Evolutionary conservation across 2,888 invertebrate genomes (phyloP), one percentile per base, ranked within the genome.

Genomic region (Herminia tarsipennalis): DNA sequence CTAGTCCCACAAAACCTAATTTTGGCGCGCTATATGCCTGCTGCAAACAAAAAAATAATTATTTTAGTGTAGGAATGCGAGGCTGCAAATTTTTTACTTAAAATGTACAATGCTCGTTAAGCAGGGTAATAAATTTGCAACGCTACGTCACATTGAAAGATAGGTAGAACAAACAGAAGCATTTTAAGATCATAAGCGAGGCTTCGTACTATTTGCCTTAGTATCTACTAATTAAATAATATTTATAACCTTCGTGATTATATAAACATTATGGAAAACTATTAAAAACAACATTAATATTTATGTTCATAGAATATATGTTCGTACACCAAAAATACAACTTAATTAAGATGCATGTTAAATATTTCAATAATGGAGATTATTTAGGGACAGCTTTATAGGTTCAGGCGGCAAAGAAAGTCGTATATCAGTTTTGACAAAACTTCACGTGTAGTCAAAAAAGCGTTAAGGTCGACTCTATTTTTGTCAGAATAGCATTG

Each of bases 21-120:
- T 94, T 94, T 20, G 94, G 94, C 5, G 94, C 94, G 72, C 94
- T 94, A 80, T 93, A 93, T 42, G 94, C 93, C 73, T 93, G 88
- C 92, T 92, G 77, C 10, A 81, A 82, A 30, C 10, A 5, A 8
- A 10, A 29, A 5, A 22, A 33, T 2, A 10, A 27, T 1, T 10
- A 27, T 3, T 20, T 20, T 20, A 20, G 3, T 20, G 20, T 5
- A 20, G 3, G 3, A 3, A 20, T 20, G 20, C 20, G 3, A 20
- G 5, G 20, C 4, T 20, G 3, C 2, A n/a, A 8, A 24, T 18
- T 27, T 25, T 29, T 38, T 44, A 39, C 5, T 2, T 6, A 10
- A 6, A 18, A 5, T 24, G 18, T 18, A 33, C 18, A 20, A 8
- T 12, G 18, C 16, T 24, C 51, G 40, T 45, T 73, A 73, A 77